Evolutionary conservation across 2,888 invertebrate genomes (phyloP).

Genomic region (Dynastes hyllus): DNA sequence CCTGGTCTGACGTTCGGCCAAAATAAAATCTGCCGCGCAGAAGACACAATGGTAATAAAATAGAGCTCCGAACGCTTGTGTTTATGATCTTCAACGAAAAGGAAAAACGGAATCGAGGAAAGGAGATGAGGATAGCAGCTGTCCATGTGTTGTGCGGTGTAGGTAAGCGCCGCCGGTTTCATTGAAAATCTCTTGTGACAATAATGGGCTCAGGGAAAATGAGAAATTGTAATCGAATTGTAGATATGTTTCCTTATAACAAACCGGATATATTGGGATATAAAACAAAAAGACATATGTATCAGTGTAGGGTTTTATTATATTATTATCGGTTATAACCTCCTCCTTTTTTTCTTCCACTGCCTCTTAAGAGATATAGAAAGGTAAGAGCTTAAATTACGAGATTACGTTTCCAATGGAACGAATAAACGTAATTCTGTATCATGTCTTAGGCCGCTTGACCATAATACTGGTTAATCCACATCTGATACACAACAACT

Average conservation of each 20-base stretch:
- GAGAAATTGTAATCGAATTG: conserved; percentile 43
- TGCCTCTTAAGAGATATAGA: background rate
- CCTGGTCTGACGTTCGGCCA: conserved; percentile 41
- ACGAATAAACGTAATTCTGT: background rate
- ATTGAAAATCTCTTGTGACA: conserved; percentile 42
- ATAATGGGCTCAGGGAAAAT: conserved; percentile 37
- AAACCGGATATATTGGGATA: conserved; percentile 38
- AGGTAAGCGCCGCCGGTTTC: conserved; percentile 23
- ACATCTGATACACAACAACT: background rate
- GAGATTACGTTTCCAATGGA: conserved; percentile 1
- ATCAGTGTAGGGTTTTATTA: conserved; percentile 13
- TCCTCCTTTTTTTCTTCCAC: background rate
- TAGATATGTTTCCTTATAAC: conserved; percentile 43
- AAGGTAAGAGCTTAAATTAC: background rate
- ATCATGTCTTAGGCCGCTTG: background rate
- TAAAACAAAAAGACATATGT: conserved; percentile 39
- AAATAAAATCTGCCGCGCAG: conserved; percentile 45
- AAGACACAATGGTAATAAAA: conserved; percentile 46
- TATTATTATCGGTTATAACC: conserved; percentile 11
- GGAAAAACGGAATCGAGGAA: conserved; percentile 17
- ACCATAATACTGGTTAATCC: background rate
- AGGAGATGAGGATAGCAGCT: conserved; percentile 10
- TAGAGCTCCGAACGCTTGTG: conserved; percentile 42
- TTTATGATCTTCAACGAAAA: conserved; percentile 44
- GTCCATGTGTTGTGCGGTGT: background rate